A percentile compares a stretch with the other conserved stretches of the same genome.
These are phyloP conservation scores for Peromyscus polionotus DNA, from an alignment of 2,113 vertebrate genomes.

Conservation along the genomic window DNA sequence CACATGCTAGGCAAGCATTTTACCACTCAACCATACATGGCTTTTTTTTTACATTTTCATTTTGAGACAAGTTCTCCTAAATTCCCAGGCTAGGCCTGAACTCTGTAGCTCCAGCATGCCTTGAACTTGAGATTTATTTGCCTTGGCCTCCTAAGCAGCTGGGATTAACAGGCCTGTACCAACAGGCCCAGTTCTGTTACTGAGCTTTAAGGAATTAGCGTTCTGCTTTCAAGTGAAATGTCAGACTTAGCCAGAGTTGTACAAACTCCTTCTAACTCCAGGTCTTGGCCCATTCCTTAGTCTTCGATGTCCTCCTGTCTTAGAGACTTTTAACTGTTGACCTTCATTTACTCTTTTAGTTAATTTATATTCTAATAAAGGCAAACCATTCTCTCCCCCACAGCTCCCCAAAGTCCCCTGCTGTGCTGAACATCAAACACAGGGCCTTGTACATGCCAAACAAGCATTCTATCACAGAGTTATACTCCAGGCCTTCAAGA, in stretches of 20 bases:
- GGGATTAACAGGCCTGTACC: not conserved
- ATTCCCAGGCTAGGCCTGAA: not conserved
- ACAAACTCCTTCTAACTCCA: not conserved
- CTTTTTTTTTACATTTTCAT: not conserved
- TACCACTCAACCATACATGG: not conserved
- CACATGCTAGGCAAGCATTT: not conserved
- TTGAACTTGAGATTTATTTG: not conserved
- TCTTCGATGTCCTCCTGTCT: not conserved
- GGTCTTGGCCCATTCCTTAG: not conserved
- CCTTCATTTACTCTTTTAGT: not conserved
- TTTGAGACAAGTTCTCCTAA: not conserved
- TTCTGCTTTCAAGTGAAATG: slow-evolving; percentile 59
- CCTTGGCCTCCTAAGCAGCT: not conserved
- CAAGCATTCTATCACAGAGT: not conserved
- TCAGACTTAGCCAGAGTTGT: slow-evolving; percentile 26
- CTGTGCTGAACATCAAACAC: not conserved
- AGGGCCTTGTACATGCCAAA: not conserved
- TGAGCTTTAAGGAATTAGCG: not conserved
- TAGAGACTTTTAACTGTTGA: not conserved
- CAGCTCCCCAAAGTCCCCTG: not conserved
- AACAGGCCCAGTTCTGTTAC: not conserved
- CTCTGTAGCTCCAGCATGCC: not conserved
- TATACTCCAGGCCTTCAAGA: not conserved
- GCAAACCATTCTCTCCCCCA: not conserved
- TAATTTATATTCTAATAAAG: not conserved